Percentiles rank a stretch among this genome's conserved stretches.
phyloP scores from a whole-genome alignment of 2,113 vertebrate genomes.

The Hippocampus comes region DNA sequence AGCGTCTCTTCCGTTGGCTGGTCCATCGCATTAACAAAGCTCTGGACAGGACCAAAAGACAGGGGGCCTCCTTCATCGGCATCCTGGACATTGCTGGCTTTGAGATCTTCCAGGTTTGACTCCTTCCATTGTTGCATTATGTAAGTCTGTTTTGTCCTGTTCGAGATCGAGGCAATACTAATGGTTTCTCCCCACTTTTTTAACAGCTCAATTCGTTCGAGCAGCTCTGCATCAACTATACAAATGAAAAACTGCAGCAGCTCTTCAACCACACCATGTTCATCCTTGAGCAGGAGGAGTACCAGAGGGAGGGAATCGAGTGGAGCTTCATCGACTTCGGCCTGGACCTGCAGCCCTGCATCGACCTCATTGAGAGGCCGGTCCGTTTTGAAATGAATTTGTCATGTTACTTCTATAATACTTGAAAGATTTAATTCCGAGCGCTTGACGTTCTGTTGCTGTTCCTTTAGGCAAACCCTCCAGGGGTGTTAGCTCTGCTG shows the following conservation, averaged over 20 bases:
- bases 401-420: background rate
- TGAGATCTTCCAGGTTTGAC: constrained; percentile 93
- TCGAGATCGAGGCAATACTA: background rate
- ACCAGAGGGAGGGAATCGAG: constrained; percentile 97
- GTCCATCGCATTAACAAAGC: constrained; percentile 98
- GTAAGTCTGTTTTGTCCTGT: background rate
- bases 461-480: constrained; percentile 83
- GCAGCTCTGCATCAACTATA: constrained; percentile 95
- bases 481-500: constrained; percentile 89
- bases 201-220: constrained; percentile 90
- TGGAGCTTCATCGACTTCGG: constrained; percentile 99
- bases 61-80: constrained; percentile 96
- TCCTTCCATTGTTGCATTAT: background rate
- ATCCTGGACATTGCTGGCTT: constrained; percentile 98
- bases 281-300: constrained; percentile 87
- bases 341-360: constrained; percentile 95
- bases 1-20: constrained; percentile 97
- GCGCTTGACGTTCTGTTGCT: background rate
- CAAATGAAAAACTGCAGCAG: constrained; percentile 94
- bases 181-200: constrained; percentile 1
- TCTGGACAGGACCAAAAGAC: constrained; percentile 93
- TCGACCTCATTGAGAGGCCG: constrained; percentile 91
- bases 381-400: constrained; percentile 66
- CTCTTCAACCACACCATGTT: constrained; percentile 98
- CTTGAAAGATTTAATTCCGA: background rate